Base-by-base conservation (phyloP, 2,113 vertebrate species). In the Archocentrus centrarchus region DNA sequence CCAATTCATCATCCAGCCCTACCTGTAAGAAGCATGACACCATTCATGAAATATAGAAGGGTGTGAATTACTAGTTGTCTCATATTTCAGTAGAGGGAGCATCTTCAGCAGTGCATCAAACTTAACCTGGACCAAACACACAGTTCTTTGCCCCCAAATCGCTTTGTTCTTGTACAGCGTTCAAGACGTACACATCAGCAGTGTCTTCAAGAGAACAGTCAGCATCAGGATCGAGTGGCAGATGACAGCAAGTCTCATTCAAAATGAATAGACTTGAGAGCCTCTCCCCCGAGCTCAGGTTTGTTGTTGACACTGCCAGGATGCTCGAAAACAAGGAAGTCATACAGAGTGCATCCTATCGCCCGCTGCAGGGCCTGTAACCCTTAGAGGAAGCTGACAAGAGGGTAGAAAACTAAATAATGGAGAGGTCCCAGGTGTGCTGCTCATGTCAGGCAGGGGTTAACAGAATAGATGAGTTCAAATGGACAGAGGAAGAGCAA, bases 21-120 rank as follows among this genome's bases (percentile, higher is more conserved):
- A 80, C 77, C 78, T 13, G 82, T 75, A 30, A 27, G 89, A 81
- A 91, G 95, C 78, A 5, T 11, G 88, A 94, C 37, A 63, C 91
- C 55, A 14, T 47, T 93, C 90, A 94, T 95, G n/a, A 94, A 95
- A 94, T 88, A 95, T 94, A 91, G 80, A 95, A 59, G 59, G 44
- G 93, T 84, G 86, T 88, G 70, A 90, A 84, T 89, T 83, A 88
- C 86, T 3, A 18, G 39, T 13, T n/a, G 3, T 75, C 76, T 92
- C 84, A 44, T 11, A 32, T 92, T 91, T 83, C 92, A 53, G 47
- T 7, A 24, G 47, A 59, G 88, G 35, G 68, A 80, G 77, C 59
- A 55, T 87, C 66, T 64, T 60, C 58, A 80, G 22, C 39, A 77
- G 30, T 2, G 44, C n/a, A 83, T 63, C 8, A 47, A 59, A 81